Conservation (phyloP, 2,113 vertebrate genomes). For the Arenaria interpres region DNA sequence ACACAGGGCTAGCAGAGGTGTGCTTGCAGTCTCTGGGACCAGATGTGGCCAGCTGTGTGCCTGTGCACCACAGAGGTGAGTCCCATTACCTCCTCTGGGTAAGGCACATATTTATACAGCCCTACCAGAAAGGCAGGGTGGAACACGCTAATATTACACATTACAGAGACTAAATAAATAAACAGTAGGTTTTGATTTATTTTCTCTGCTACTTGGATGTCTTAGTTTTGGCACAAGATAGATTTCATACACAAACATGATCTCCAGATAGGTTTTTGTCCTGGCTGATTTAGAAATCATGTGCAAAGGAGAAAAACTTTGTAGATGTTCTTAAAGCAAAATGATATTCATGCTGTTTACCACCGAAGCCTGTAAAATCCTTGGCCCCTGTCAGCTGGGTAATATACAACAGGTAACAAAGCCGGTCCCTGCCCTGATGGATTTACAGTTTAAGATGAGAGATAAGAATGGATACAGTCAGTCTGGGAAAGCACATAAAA, state of each 20-base stretch:
- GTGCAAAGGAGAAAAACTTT: background rate
- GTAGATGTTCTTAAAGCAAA: background rate
- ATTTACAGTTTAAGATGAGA: background rate
- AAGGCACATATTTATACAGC: slow-evolving; percentile 1
- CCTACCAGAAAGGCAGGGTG: slow-evolving; percentile 34
- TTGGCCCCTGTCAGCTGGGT: background rate
- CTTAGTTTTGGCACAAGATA: slow-evolving; percentile 48
- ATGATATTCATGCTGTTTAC: background rate
- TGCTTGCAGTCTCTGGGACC: background rate
- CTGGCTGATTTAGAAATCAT: background rate
- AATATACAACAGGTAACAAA: background rate
- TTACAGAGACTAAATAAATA: slow-evolving; percentile 43
- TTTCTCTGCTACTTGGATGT: slow-evolving; percentile 52
- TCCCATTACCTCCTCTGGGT: background rate
- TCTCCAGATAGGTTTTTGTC: slow-evolving; percentile 1
- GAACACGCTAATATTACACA: background rate
- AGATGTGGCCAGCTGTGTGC: background rate
- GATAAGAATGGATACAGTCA: background rate
- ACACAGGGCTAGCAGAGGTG: background rate
- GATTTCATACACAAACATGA: background rate
- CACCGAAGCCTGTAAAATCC: background rate
- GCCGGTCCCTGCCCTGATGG: background rate
- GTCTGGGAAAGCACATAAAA: slow-evolving; percentile 1
- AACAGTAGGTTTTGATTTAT: slow-evolving; percentile 42
- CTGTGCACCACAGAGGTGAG: background rate